Conservation (phyloP, 2,797 vertebrate species). For the Hydrocynus forskahlii region DNA sequence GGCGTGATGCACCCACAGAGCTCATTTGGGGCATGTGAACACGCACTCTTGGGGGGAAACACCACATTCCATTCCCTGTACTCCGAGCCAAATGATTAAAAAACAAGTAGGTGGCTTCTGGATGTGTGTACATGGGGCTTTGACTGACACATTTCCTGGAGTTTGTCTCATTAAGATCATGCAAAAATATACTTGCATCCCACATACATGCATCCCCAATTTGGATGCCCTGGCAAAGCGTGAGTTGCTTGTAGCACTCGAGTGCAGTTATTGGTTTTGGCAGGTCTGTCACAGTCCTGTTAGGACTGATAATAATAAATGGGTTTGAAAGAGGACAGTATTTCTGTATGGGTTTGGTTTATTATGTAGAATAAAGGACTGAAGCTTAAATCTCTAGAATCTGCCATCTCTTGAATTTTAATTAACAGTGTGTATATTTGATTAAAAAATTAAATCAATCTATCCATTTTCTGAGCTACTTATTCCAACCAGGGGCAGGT, state of each 20-base stretch:
- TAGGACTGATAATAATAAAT: slow-evolving; percentile 7
- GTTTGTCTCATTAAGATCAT: slow-evolving; percentile 21
- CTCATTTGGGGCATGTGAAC: slow-evolving; percentile 23
- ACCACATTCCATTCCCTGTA: not conserved
- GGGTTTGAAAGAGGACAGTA: not conserved
- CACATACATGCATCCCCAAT: not conserved
- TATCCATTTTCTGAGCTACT: too few species aligned
- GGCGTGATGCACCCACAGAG: slow-evolving; percentile 21
- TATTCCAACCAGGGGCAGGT: too few species aligned
- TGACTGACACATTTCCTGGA: slow-evolving; percentile 2
- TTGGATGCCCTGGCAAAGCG: not conserved
- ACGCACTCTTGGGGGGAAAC: not conserved
- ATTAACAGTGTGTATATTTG: too few species aligned
- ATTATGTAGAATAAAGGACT: too few species aligned
- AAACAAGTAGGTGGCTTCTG: not conserved
- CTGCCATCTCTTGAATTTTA: not conserved
- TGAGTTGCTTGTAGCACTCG: not conserved
- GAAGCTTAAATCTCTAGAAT: not conserved
- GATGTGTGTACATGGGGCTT: not conserved
- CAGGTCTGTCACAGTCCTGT: not conserved
- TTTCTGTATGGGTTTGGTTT: not conserved
- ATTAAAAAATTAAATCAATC: too few species aligned
- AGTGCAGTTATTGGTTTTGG: not conserved
- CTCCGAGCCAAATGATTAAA: not conserved
- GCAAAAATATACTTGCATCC: slow-evolving; percentile 10